Percentiles rank a stretch among this genome's conserved stretches.
phyloP scores from a whole-genome alignment of 2,797 vertebrate genomes.

The Darevskia mixta region DNA sequence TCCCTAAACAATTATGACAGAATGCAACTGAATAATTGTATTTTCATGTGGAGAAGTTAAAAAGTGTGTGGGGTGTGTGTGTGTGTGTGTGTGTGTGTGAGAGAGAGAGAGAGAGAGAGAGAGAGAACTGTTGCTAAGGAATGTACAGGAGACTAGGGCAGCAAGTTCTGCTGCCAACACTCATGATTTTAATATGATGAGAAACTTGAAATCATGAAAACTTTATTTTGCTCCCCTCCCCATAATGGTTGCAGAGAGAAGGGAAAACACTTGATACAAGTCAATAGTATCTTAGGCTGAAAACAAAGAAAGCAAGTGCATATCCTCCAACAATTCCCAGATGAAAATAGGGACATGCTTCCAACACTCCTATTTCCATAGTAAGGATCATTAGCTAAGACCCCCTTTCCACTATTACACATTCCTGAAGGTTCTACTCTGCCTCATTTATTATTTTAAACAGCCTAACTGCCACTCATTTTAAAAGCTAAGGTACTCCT shows the following conservation, averaged over 20 bases:
- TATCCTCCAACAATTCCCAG: not conserved
- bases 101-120: not conserved
- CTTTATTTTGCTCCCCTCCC: no score
- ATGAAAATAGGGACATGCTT: not conserved
- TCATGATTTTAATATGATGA: not conserved
- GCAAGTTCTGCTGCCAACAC: not conserved
- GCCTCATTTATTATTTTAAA: not conserved
- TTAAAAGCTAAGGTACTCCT: not conserved
- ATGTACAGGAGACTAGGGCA: rapidly evolving
- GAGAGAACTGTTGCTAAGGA: no score
- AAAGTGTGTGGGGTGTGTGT: not conserved
- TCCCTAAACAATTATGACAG: not conserved
- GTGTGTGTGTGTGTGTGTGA: not conserved
- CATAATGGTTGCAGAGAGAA: not conserved
- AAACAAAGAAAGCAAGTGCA: not conserved
- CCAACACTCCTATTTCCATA: not conserved
- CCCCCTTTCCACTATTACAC: no score
- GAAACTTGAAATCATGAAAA: not conserved
- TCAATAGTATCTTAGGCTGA: not conserved
- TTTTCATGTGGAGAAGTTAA: not conserved
- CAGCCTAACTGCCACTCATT: not conserved
- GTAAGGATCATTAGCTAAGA: no score
- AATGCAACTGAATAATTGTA: not conserved
- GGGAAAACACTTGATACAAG: not conserved
- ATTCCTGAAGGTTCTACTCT: not conserved